phyloP scores from a whole-genome alignment of 2,797 vertebrate genomes.

The Tangara arthus region DNA sequence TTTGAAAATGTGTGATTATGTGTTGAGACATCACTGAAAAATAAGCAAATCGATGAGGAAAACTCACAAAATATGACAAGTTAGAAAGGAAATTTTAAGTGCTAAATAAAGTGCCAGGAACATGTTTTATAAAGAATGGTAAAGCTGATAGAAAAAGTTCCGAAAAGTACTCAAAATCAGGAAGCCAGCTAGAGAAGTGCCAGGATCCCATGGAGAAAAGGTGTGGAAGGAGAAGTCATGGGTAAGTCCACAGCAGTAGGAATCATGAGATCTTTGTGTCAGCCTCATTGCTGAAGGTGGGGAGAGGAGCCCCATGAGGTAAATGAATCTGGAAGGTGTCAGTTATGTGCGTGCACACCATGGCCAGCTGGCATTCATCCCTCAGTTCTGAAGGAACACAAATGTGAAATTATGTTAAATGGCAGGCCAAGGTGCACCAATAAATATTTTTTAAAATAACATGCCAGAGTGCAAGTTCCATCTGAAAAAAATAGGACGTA shows the following conservation, averaged over 20 bases:
- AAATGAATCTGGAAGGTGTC: background rate
- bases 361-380: background rate
- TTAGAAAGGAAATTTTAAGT: background rate
- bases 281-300: background rate
- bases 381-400: background rate
- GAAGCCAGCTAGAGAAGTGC: background rate
- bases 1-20: background rate
- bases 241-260: fast-evolving
- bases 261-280: background rate
- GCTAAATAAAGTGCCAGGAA: background rate
- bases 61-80: background rate
- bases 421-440: background rate
- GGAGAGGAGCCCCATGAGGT: background rate
- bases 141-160: background rate
- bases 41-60: background rate
- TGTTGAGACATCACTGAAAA: background rate
- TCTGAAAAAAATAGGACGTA: background rate
- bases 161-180: background rate
- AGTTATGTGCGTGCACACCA: background rate
- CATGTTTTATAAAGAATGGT: background rate
- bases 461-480: background rate
- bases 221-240: background rate
- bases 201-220: background rate
- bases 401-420: background rate
- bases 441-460: fast-evolving